These are phyloP conservation scores for Neoniphon sammara DNA, from an alignment of 2,797 vertebrate genomes.

Conservation along the genomic window DNA sequence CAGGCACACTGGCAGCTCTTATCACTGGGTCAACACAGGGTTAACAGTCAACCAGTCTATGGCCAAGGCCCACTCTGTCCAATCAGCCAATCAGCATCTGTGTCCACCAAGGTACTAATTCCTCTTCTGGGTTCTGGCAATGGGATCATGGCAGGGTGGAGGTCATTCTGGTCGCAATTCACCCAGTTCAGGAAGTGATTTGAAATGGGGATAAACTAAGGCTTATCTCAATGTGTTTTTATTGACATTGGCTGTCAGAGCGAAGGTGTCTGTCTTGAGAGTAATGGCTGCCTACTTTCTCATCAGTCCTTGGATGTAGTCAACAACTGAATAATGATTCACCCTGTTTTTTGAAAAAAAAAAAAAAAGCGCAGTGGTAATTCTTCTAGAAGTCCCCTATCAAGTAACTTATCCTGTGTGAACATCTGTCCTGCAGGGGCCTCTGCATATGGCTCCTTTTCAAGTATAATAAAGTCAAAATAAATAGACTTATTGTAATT, in stretches of 20 bases:
- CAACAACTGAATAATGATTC: slow-evolving; percentile 28
- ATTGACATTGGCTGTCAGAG: slow-evolving; percentile 69
- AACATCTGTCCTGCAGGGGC: no score
- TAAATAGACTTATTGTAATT: slow-evolving; percentile 8
- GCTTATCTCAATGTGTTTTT: slow-evolving; percentile 78
- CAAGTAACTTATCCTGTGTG: no score
- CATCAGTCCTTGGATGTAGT: slow-evolving; percentile 38
- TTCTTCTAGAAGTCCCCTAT: not conserved
- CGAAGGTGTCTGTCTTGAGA: slow-evolving; percentile 61
- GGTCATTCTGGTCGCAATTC: slow-evolving; percentile 70
- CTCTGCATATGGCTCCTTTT: no score
- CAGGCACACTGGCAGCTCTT: slow-evolving; percentile 75
- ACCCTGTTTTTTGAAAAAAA: slow-evolving; percentile 30
- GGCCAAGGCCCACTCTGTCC: slow-evolving; percentile 60
- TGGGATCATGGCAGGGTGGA: slow-evolving; percentile 71
- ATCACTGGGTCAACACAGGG: slow-evolving; percentile 80
- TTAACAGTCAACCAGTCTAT: slow-evolving; percentile 73
- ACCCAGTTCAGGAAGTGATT: slow-evolving; percentile 76
- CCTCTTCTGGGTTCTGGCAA: slow-evolving; percentile 67
- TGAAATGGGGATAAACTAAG: slow-evolving; percentile 65
- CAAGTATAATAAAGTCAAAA: no score
- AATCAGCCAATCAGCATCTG: slow-evolving; percentile 61
- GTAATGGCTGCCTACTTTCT: slow-evolving; percentile 55
- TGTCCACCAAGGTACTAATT: slow-evolving; percentile 52
- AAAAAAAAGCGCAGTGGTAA: slow-evolving; percentile 17